These are phyloP conservation scores for Rattus rattus DNA, from an alignment of 2,113 vertebrate species.

Conservation along the genomic window DNA sequence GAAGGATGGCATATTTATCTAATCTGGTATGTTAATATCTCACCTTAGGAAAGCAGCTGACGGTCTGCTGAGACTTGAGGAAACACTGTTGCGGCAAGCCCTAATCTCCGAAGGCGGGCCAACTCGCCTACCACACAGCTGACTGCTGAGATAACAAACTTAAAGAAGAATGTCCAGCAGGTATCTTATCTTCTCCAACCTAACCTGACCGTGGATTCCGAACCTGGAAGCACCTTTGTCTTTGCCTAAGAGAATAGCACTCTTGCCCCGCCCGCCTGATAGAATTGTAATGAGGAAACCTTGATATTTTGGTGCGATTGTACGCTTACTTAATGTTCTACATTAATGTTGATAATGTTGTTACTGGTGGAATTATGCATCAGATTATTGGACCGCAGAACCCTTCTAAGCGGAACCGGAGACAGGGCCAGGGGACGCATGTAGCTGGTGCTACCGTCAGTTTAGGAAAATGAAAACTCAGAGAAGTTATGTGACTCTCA, in stretches of 20 bases:
- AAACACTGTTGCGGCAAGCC: constrained; percentile 84
- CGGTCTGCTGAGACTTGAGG: constrained; percentile 78
- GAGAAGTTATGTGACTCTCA: not conserved
- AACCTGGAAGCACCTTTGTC: not conserved
- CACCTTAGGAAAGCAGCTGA: constrained; percentile 87
- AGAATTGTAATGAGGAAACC: not conserved
- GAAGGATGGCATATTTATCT: constrained; percentile 60
- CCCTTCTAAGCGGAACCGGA: not conserved
- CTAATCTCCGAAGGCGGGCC: constrained; percentile 83
- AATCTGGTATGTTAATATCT: constrained; percentile 66
- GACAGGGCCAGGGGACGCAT: not conserved
- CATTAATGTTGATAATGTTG: not conserved
- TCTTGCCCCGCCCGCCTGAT: not conserved
- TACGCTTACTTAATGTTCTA: not conserved
- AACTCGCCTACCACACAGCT: constrained; percentile 79
- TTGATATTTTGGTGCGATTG: not conserved
- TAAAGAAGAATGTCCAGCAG: constrained; percentile 79
- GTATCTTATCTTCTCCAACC: constrained; percentile 82
- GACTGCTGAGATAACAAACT: constrained; percentile 74
- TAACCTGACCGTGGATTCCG: constrained; percentile 21
- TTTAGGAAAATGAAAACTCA: not conserved
- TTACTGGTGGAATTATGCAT: not conserved
- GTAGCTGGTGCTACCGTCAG: not conserved
- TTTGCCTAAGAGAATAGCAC: not conserved
- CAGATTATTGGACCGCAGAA: not conserved